Conservation (phyloP, 2,113 vertebrate genomes). For the Turnix velox region DNA sequence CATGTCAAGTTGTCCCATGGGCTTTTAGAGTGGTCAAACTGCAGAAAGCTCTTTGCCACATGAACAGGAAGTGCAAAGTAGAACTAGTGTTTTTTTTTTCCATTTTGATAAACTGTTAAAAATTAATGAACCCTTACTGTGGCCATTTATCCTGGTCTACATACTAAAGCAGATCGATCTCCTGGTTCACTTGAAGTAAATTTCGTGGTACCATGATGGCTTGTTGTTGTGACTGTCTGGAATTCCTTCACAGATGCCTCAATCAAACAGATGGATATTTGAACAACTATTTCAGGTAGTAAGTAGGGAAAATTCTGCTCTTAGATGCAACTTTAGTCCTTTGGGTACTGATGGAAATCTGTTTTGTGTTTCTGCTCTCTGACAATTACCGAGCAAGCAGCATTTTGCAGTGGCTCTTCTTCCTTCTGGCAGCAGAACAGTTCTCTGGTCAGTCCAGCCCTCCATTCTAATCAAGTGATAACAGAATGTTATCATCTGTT, state of each 20-base stretch:
- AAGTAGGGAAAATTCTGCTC: neutral
- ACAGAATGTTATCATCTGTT: neutral
- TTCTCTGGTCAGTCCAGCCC: neutral
- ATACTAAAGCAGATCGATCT: neutral
- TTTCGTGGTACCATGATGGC: neutral
- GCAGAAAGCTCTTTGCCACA: neutral
- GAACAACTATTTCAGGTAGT: neutral
- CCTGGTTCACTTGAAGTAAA: neutral
- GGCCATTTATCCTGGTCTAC: neutral
- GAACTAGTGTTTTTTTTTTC: neutral
- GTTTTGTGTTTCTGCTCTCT: rapidly evolving
- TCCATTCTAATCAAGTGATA: neutral
- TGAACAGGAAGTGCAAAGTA: neutral
- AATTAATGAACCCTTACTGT: neutral
- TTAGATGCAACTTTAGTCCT: neutral
- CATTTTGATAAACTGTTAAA: neutral
- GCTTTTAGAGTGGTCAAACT: neutral
- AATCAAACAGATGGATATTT: neutral
- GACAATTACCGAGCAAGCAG: neutral
- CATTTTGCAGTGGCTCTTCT: rapidly evolving
- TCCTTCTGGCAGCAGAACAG: neutral
- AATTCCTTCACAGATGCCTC: neutral
- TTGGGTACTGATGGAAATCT: neutral
- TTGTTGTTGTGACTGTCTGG: neutral
- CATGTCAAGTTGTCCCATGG: neutral